These are phyloP conservation scores for Arrhopalites spinosus DNA, from an alignment of 2,888 invertebrate genomes.

Conservation along the genomic window DNA sequence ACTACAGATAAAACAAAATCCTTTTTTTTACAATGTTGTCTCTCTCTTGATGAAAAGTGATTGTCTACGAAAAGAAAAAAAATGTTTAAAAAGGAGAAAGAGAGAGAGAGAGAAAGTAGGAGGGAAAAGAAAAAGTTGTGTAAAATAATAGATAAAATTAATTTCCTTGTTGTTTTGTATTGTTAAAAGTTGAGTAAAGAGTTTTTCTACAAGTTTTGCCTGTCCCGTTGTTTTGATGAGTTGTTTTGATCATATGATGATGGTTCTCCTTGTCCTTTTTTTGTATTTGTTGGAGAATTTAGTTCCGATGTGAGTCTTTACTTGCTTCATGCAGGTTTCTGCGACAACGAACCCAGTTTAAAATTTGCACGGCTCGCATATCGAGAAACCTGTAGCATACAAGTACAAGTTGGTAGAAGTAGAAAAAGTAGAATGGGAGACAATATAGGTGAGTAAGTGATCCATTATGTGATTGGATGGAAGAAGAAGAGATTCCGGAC, in stretches of 20 bases:
- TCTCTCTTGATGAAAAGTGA: no score
- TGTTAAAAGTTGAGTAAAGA: no score
- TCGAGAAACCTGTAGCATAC: constrained; percentile 86
- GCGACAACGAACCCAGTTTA: constrained; percentile 86
- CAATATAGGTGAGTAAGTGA: constrained; percentile 23
- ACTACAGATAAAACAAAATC: background rate
- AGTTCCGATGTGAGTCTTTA: constrained; percentile 12
- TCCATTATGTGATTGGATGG: constrained; percentile 47
- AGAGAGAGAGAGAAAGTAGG: constrained; percentile 8
- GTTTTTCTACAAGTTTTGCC: no score
- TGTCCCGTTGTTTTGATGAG: background rate
- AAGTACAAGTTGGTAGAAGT: constrained; percentile 59
- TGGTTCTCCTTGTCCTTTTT: constrained; percentile 5
- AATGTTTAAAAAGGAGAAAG: no score
- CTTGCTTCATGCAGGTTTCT: constrained; percentile 84
- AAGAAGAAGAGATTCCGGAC: constrained; percentile 29
- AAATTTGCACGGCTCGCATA: constrained; percentile 72
- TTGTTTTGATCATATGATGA: background rate
- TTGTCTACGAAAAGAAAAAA: no score
- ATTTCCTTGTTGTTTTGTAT: no score
- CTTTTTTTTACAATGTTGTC: no score
- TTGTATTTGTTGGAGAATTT: background rate
- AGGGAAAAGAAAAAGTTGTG: no score
- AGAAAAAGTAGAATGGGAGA: background rate
- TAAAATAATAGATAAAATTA: no score